Percentiles rank a stretch among this genome's conserved stretches.
Evolutionary conservation across 2,113 vertebrate species (phyloP).

Genomic region (Prolemur simus): DNA sequence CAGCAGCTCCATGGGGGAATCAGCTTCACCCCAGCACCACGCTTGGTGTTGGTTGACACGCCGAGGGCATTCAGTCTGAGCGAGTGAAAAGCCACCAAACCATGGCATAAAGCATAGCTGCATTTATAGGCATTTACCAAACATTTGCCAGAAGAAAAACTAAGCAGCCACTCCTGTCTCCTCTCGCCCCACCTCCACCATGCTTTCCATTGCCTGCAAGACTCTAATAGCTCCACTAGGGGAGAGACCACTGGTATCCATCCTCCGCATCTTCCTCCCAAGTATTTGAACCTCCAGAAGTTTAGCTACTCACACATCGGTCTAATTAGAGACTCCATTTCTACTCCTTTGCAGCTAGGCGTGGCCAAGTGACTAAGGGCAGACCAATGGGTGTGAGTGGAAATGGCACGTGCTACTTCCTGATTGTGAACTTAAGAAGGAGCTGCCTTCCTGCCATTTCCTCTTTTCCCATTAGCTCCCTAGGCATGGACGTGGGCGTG

Average conservation of each 20-base stretch:
- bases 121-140: neutral
- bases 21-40: neutral
- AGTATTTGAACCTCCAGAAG: neutral
- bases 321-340: neutral
- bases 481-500: rapidly evolving
- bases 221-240: too few relatives aligned
- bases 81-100: neutral
- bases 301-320: neutral
- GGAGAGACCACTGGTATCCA: neutral
- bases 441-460: neutral
- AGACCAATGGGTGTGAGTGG: neutral
- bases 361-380: neutral
- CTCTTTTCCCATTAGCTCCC: neutral
- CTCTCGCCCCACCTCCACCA: neutral
- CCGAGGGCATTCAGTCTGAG: neutral
- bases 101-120: rapidly evolving
- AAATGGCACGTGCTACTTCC: neutral
- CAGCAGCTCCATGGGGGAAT: rapidly evolving
- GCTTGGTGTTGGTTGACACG: neutral
- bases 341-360: neutral
- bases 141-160: neutral
- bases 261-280: neutral
- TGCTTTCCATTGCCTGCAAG: neutral
- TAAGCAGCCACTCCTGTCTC: neutral
- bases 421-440: neutral